A percentile compares a stretch with the other conserved stretches of the same genome.
Evolutionary conservation across 2,113 vertebrate genomes (phyloP).

Genomic region (Clarias magur): DNA sequence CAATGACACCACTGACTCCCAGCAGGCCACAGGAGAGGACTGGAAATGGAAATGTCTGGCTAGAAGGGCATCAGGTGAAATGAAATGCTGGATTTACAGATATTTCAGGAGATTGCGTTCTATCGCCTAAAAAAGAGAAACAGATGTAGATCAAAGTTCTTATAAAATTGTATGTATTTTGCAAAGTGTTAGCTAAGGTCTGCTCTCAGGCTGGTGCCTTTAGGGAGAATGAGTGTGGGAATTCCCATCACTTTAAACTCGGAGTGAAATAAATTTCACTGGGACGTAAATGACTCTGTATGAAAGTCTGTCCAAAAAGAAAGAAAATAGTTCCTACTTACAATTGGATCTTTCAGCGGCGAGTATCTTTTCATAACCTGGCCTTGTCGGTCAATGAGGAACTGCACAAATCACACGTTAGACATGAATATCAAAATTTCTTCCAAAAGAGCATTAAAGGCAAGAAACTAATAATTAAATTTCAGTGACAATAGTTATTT

Average conservation of each 20-base stretch:
- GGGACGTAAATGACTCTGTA: not conserved
- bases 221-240: not conserved
- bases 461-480: not conserved
- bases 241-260: not conserved
- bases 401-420: slow-evolving; percentile 70
- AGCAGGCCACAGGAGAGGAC: not conserved
- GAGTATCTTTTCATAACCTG: slow-evolving; percentile 91
- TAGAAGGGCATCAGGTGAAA: no score
- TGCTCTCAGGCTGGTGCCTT: not conserved
- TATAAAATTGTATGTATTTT: not conserved
- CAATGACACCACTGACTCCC: slow-evolving; percentile 45
- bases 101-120: no score
- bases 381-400: slow-evolving; percentile 89
- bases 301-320: not conserved
- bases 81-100: no score
- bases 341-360: slow-evolving; percentile 85
- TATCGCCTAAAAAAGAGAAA: no score
- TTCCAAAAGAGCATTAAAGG: not conserved
- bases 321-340: slow-evolving; percentile 65
- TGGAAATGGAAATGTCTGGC: not conserved
- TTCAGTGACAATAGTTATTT: not conserved
- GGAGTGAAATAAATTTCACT: not conserved
- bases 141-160: no score
- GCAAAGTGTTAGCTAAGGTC: not conserved
- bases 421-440: slow-evolving; percentile 1